Base-by-base conservation (phyloP, 2,888 invertebrate genomes). In the Agriotes lineatus region DNA sequence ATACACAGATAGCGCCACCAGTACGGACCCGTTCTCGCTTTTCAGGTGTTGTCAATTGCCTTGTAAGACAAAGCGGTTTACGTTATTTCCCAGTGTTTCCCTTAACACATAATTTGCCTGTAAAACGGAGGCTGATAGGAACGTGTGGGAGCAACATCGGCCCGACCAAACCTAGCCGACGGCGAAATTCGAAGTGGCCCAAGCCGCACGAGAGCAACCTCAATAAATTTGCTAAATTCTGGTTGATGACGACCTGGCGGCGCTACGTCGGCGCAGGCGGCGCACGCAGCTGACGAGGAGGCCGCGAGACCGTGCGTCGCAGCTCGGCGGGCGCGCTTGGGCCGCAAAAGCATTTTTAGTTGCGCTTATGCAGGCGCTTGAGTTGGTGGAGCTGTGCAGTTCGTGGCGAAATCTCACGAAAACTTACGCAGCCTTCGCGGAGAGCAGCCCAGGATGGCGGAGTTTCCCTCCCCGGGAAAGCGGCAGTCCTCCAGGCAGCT, bases 401-500 rank as follows among this genome's bases (percentile, higher is more conserved):
- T 76, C 63, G 66, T 64, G 61, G 69, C 61, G 52, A 72, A 75
- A 74, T 71, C 68, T 74, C 73, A 70, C 75, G 74, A 72, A 76
- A 76, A 78, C 79, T 78, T 78, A 78, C 80, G 79, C 77, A 72
- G 19, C 72, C 74, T 76, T 70, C 58, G 74, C 74, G 72, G 73
- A 75, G 87, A 87, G 18, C 20, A 52, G 18, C 25, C 30, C 85
- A 86, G 86, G 85, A 88, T 88, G 88, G 87, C 87, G 85, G 87
- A 87, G 85, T 87, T 86, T 85, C 86, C 87, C 85, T 86, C 87
- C 81, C 86, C 84, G 81, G 85, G 80, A 77, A 88, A 88, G 84
- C 86, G 87, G 84, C 88, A 88, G 84, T 86, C 87, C 80, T 84
- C 88, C 73, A 87, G 89, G 77, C 89, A 89, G 80, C 86, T 89